phyloP scores from a whole-genome alignment of 2,797 vertebrate species.

The Lithobates pipiens region DNA sequence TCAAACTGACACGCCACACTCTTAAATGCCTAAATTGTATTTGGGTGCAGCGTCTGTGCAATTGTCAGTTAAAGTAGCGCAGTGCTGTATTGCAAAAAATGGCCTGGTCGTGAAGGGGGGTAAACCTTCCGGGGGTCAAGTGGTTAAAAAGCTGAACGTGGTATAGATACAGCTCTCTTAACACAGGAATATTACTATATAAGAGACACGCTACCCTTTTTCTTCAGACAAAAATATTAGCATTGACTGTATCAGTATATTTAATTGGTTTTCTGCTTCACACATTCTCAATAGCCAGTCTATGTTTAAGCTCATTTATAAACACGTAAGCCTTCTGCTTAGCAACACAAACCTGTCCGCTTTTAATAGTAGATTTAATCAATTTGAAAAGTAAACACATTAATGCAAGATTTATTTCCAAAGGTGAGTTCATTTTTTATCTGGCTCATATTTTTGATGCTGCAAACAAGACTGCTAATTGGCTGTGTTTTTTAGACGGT shows the following conservation, averaged over 20 bases:
- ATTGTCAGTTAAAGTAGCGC: too few species aligned
- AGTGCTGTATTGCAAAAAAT: too few species aligned
- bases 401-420: neutral
- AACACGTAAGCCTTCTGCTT: neutral
- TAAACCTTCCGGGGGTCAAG: too few species aligned
- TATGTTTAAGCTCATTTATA: neutral
- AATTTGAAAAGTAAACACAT: constrained; percentile 7
- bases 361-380: neutral
- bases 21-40: too few species aligned
- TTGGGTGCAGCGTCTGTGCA: too few species aligned
- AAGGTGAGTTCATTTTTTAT: too few species aligned
- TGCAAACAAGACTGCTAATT: too few species aligned
- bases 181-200: neutral
- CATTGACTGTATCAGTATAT: constrained; percentile 7
- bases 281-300: neutral
- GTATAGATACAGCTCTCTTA: neutral
- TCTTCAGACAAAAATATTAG: constrained; percentile 1
- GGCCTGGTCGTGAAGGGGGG: too few species aligned
- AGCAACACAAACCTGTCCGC: neutral
- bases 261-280: neutral
- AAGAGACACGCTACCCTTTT: neutral
- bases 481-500: too few species aligned
- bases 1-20: too few species aligned
- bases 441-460: too few species aligned
- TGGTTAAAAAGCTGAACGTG: neutral